Evolutionary conservation across 2,888 invertebrate species (phyloP), one percentile per base, ranked within the genome.

Genomic region (Agonopterix heracliana): DNA sequence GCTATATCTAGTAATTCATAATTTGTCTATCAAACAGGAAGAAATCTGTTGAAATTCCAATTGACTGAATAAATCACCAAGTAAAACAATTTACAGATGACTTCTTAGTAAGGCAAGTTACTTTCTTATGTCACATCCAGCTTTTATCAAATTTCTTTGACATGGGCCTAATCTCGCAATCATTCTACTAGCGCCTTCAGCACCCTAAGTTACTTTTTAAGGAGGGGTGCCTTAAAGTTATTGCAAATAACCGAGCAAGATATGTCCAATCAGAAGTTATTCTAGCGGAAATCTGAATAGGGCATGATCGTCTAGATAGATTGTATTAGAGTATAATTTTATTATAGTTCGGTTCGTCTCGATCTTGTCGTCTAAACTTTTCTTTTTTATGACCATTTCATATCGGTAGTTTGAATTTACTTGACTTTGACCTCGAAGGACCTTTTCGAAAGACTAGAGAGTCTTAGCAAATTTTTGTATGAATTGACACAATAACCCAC

Each of bases 211-310:
- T 64, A 63, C 60, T 71, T 70, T 69, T 71, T 62, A 67, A 66
- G 59, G 63, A 44, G 62, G 66, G 64, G 63, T 52, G 51, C 47
- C 54, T 54, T 56, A 50, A 64, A 72, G 67, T 73, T 71, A 70
- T 72, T 70, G 71, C 71, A 67, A 73, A 73, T 75, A 74, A 68
- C 62, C 66, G 57, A 56, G 61, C 60, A 63, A 60, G 69, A 70
- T 64, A 64, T 58, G 60, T 68, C 63, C 72, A 71, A 75, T 77
- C 71, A 64, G 62, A 59, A 65, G 53, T 60, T 54, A 64, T 50
- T 61, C 58, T 60, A 57, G 65, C 64, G 61, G 56, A 59, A 58
- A 59, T 57, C 56, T 44, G 50, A 48, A 52, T 44, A 48, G 42
- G 34, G 52, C 45, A n/a, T 38, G 11, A 38, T 47, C 44, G 45